Evolutionary conservation across 2,888 invertebrate species (phyloP).

Genomic region (Parascotia fuliginaria): DNA sequence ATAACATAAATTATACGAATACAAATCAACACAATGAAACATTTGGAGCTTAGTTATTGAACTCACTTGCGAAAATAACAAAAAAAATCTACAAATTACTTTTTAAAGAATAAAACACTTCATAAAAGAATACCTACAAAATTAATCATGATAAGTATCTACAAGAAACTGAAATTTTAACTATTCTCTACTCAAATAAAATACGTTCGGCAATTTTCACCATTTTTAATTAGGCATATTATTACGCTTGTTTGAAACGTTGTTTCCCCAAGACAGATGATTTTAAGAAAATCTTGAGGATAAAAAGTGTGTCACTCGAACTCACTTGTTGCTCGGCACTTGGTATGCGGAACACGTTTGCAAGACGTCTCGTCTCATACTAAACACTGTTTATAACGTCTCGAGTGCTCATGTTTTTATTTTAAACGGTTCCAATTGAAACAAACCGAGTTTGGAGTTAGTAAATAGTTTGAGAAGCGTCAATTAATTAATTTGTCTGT

Average conservation of each 20-base stretch:
- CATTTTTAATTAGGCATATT: slow-evolving; percentile 15
- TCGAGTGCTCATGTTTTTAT: slow-evolving; percentile 37
- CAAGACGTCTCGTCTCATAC: slow-evolving; percentile 42
- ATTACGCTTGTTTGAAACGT: slow-evolving; percentile 11
- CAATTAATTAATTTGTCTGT: neutral
- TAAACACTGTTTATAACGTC: slow-evolving; percentile 48
- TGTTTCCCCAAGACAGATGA: slow-evolving; percentile 32
- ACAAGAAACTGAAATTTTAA: neutral
- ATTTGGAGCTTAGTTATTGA: too few relatives aligned
- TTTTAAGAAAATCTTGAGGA: slow-evolving; percentile 38
- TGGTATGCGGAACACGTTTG: slow-evolving; percentile 61
- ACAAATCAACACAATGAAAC: too few relatives aligned
- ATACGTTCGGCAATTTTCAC: neutral
- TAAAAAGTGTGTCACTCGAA: slow-evolving; percentile 41
- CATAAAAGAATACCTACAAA: too few relatives aligned
- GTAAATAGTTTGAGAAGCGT: slow-evolving; percentile 3
- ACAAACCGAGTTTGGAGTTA: slow-evolving; percentile 6
- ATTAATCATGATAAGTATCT: too few relatives aligned
- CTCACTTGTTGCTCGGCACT: slow-evolving; percentile 67
- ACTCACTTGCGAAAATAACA: too few relatives aligned
- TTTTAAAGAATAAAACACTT: too few relatives aligned
- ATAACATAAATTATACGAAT: too few relatives aligned
- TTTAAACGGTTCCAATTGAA: slow-evolving; percentile 37
- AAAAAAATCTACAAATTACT: too few relatives aligned
- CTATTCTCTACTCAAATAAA: neutral